Conservation (phyloP, 2,113 vertebrate species). For the Chaetops frenatus region DNA sequence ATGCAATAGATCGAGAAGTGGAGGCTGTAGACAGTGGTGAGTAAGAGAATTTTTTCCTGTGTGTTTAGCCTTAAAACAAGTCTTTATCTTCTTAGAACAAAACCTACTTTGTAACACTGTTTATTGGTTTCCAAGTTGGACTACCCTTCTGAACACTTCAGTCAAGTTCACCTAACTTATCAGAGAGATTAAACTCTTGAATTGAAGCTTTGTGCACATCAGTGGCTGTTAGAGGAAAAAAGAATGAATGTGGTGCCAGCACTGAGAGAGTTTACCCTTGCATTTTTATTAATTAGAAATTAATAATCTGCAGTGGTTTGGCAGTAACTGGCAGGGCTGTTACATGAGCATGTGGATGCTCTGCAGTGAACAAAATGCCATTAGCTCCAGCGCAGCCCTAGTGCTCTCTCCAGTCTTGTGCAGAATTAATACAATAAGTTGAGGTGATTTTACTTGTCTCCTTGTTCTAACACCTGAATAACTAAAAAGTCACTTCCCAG, state of each 20-base stretch:
- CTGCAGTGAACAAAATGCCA: neutral
- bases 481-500: neutral
- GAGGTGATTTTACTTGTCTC: neutral
- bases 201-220: neutral
- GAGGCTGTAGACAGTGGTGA: constrained; percentile 96
- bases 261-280: neutral
- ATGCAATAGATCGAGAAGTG: constrained; percentile 92
- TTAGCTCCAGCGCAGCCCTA: neutral
- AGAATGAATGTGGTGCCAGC: neutral
- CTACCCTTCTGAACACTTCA: neutral
- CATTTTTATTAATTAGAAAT: neutral
- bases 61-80: neutral
- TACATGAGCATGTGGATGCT: neutral
- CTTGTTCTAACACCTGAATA: neutral
- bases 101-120: neutral
- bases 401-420: neutral
- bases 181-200: neutral
- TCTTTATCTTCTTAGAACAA: neutral
- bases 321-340: neutral
- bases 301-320: neutral
- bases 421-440: neutral
- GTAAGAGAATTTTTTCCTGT: constrained; percentile 29
- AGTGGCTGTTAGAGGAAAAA: neutral
- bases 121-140: neutral
- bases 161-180: neutral